Evolutionary conservation across 2,113 vertebrate species (phyloP).

Genomic region (Syngnathoides biaculeatus): DNA sequence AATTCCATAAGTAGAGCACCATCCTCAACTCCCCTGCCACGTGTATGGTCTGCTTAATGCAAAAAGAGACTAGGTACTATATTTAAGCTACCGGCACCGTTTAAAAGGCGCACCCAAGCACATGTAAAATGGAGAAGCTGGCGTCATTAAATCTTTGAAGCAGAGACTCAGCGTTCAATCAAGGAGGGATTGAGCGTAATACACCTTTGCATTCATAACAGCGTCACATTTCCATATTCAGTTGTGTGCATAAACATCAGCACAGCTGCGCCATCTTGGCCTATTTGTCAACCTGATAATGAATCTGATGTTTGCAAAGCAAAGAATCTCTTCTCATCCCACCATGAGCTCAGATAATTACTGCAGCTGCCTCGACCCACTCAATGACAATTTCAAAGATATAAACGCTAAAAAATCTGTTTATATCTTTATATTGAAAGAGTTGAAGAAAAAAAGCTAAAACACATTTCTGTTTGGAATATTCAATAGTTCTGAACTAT

Average conservation of each 20-base stretch:
- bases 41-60: slow-evolving; percentile 31
- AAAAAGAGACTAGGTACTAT: slow-evolving; percentile 19
- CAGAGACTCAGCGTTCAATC: slow-evolving; percentile 13
- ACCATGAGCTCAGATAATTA: slow-evolving; percentile 52
- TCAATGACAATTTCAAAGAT: slow-evolving; percentile 13
- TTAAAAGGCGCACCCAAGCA: slow-evolving; percentile 16
- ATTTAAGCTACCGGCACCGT: slow-evolving; percentile 33
- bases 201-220: slow-evolving; percentile 22
- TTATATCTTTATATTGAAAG: slow-evolving; percentile 18
- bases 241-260: slow-evolving; percentile 20
- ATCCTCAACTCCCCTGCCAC: slow-evolving; percentile 29
- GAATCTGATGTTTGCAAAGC: slow-evolving; percentile 45
- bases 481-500: slow-evolving; percentile 2
- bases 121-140: slow-evolving; percentile 11
- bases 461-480: not conserved
- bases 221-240: slow-evolving; percentile 19
- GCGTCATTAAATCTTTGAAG: slow-evolving; percentile 17
- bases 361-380: slow-evolving; percentile 45
- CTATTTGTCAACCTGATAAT: slow-evolving; percentile 48
- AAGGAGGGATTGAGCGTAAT: slow-evolving; percentile 23
- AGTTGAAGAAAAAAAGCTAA: slow-evolving; percentile 7
- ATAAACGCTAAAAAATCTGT: slow-evolving; percentile 10
- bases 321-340: slow-evolving; percentile 46
- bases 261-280: slow-evolving; percentile 32
- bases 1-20: slow-evolving; percentile 36